Percentiles rank a stretch among this genome's conserved stretches.
Evolutionary conservation across 2,113 vertebrate species (phyloP).

Genomic region (Gulo gulo): DNA sequence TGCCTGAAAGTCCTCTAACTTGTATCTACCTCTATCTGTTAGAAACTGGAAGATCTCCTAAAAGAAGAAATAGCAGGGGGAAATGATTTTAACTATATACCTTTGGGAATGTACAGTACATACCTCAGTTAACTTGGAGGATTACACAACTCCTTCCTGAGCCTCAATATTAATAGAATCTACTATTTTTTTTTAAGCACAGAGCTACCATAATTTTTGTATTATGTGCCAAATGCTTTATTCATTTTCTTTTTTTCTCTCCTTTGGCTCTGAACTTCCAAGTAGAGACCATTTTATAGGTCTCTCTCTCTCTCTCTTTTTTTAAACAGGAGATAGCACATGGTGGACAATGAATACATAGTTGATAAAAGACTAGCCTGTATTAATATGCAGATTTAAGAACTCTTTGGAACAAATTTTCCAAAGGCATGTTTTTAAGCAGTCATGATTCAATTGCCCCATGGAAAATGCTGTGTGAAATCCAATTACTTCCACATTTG

Average conservation of each 20-base stretch:
- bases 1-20: neutral
- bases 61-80: neutral
- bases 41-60: neutral
- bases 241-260: neutral
- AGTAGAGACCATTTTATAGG: neutral
- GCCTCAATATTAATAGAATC: neutral
- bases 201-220: neutral
- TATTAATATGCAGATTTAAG: slow-evolving; percentile 33
- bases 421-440: slow-evolving; percentile 50
- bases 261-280: neutral
- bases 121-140: slow-evolving; percentile 12
- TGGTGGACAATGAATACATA: neutral
- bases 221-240: neutral
- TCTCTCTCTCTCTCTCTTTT: neutral
- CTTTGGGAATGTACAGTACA: neutral
- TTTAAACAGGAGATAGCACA: neutral
- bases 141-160: neutral
- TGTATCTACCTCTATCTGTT: neutral
- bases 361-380: slow-evolving; percentile 9
- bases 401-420: slow-evolving; percentile 48
- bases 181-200: neutral
- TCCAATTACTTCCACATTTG: slow-evolving; percentile 65
- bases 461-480: slow-evolving; percentile 55
- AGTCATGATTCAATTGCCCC: slow-evolving; percentile 29
- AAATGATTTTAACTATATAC: neutral